Percentiles rank a stretch among this genome's conserved stretches.
These are phyloP conservation scores for Girardinus metallicus DNA, from an alignment of 2,797 vertebrate genomes.

Conservation along the genomic window DNA sequence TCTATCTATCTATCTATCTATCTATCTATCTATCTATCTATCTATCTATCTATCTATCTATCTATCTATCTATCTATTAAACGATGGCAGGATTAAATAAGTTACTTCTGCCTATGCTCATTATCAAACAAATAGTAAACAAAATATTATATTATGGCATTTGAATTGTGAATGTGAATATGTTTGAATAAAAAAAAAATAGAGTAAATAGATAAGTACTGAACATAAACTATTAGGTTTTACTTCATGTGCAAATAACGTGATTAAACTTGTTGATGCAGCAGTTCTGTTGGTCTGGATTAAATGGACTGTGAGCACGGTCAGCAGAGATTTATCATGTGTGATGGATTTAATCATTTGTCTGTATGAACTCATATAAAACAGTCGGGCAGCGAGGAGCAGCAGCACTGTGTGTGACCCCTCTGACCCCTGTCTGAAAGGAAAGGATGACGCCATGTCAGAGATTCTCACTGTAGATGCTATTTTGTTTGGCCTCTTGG, in stretches of 20 bases:
- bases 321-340: slow-evolving; percentile 52
- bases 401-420: neutral
- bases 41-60: neutral
- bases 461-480: slow-evolving; percentile 76
- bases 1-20: neutral
- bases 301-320: slow-evolving; percentile 63
- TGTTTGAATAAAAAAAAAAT: too few relatives aligned
- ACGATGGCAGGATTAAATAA: neutral
- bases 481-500: slow-evolving; percentile 80
- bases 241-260: neutral
- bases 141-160: too few relatives aligned
- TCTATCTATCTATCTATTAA: neutral
- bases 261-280: neutral
- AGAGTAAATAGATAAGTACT: neutral
- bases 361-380: slow-evolving; percentile 49
- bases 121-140: too few relatives aligned
- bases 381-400: slow-evolving; percentile 1
- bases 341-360: slow-evolving; percentile 27
- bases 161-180: too few relatives aligned
- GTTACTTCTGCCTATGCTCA: too few relatives aligned
- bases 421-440: slow-evolving; percentile 8
- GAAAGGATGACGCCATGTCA: slow-evolving; percentile 70
- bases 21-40: too few relatives aligned
- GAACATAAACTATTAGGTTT: neutral
- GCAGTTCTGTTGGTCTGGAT: slow-evolving; percentile 2